A percentile compares a stretch with the other conserved stretches of the same genome.
phyloP scores from a whole-genome alignment of 1,140 invertebrate species.

The Zaprionus vittiger region DNA sequence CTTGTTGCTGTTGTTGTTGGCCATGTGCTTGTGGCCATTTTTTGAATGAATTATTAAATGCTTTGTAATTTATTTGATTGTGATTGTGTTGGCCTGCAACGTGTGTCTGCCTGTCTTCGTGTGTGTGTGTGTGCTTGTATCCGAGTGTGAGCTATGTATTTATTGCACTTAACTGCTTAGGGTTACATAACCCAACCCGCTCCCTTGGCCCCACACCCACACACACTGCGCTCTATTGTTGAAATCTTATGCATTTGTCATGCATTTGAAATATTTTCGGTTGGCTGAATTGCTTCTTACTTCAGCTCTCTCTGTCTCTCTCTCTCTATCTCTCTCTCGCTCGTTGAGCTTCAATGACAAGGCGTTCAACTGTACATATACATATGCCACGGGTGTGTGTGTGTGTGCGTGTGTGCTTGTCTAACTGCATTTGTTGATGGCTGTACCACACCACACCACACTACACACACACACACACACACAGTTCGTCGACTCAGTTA shows the following conservation, averaged over 20 bases:
- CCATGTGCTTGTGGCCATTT: conserved; percentile 67
- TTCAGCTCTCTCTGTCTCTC: conserved; percentile 8
- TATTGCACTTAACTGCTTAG: conserved; percentile 82
- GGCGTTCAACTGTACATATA: conserved; percentile 22
- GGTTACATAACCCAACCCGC: conserved; percentile 56
- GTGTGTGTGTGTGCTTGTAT: conserved; percentile 10
- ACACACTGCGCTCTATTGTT: conserved; percentile 54
- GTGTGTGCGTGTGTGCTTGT: conserved; percentile 26
- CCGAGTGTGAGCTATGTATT: conserved; percentile 49
- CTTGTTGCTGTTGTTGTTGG: conserved; percentile 4
- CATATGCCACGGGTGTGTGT: conserved; percentile 14
- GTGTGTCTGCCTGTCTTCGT: conserved; percentile 1
- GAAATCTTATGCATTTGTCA: conserved; percentile 83
- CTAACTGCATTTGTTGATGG: conserved; percentile 52
- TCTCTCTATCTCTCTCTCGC: neutral
- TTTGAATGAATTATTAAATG: conserved; percentile 82
- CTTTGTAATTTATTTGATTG: conserved; percentile 82
- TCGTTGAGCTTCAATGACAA: conserved; percentile 40
- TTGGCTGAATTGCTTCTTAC: conserved; percentile 51
- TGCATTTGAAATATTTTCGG: conserved; percentile 81
- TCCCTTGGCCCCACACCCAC: conserved; percentile 15
- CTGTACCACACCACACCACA: conserved; percentile 29
- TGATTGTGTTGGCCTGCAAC: conserved; percentile 60
- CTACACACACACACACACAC: neutral
- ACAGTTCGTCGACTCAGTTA: neutral